Evolutionary conservation across 2,888 invertebrate genomes (phyloP).

Genomic region (Clusia tigrina): DNA sequence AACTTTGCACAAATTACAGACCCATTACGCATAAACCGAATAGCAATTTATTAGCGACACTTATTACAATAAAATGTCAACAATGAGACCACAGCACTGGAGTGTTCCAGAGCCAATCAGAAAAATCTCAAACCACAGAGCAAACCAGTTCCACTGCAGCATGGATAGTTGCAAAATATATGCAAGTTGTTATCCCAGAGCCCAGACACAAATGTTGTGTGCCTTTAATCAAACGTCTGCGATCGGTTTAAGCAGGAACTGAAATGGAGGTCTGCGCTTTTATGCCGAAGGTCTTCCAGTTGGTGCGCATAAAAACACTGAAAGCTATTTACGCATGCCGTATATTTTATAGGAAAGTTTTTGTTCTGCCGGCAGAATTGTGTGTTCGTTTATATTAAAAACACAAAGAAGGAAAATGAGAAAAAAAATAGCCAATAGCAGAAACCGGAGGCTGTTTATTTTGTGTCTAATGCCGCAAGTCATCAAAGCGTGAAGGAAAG

Average conservation of each 20-base stretch:
- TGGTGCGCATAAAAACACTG: conserved; percentile 15
- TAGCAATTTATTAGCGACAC: too few relatives aligned
- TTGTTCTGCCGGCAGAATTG: too few relatives aligned
- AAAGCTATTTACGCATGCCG: conserved; percentile 21
- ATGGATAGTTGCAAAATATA: not conserved
- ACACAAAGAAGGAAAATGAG: not conserved
- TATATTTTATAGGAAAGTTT: not conserved
- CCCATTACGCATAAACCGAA: too few relatives aligned
- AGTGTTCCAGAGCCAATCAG: not conserved
- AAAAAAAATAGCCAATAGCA: not conserved
- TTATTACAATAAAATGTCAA: not conserved
- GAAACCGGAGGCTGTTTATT: too few relatives aligned
- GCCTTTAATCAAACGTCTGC: not conserved
- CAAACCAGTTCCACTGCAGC: not conserved
- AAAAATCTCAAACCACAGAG: too few relatives aligned
- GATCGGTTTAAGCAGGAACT: conserved; percentile 8
- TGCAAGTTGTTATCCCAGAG: not conserved
- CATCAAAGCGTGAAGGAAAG: too few relatives aligned
- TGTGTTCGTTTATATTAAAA: not conserved
- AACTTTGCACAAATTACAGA: too few relatives aligned
- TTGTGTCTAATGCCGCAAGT: too few relatives aligned
- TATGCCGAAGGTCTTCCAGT: conserved; percentile 26
- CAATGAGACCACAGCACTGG: not conserved
- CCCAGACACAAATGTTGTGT: not conserved
- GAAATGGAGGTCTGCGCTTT: not conserved